These are phyloP conservation scores for Heliothis virescens DNA, from an alignment of 1,140 invertebrate species.

Conservation along the genomic window DNA sequence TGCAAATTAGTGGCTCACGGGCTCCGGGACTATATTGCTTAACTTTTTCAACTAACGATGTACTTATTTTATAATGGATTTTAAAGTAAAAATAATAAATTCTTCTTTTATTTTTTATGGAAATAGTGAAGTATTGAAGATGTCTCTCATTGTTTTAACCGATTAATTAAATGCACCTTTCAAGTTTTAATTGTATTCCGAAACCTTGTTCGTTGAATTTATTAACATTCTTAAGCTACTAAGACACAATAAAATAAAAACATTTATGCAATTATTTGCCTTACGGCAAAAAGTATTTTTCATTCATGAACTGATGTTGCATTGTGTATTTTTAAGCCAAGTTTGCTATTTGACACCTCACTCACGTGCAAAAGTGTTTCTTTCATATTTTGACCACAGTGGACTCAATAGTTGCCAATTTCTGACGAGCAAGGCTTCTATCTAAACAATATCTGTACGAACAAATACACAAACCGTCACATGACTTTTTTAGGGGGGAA, in stretches of 20 bases:
- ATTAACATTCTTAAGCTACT: background rate
- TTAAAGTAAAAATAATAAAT: background rate
- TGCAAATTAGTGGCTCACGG: slow-evolving; percentile 1
- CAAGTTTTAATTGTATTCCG: background rate
- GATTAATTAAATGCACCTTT: slow-evolving; percentile 9
- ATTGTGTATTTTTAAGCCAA: too few relatives aligned
- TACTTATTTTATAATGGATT: background rate
- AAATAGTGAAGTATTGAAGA: background rate
- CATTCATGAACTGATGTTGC: too few relatives aligned
- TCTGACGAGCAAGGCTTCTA: too few relatives aligned
- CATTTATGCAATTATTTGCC: too few relatives aligned
- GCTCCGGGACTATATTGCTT: slow-evolving; percentile 14
- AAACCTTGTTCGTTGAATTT: background rate
- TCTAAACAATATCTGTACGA: too few relatives aligned
- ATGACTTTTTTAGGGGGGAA: too few relatives aligned
- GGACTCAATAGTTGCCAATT: too few relatives aligned
- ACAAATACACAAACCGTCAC: too few relatives aligned
- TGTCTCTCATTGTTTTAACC: background rate
- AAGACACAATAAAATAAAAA: background rate
- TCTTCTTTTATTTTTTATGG: background rate
- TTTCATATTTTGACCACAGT: too few relatives aligned
- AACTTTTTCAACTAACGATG: slow-evolving; percentile 6
- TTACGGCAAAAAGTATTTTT: too few relatives aligned
- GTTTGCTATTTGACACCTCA: too few relatives aligned
- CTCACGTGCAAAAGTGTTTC: too few relatives aligned